A percentile compares a stretch with the other conserved stretches of the same genome.
phyloP scores from a whole-genome alignment of 2,113 vertebrate genomes.

The Myotis davidii region DNA sequence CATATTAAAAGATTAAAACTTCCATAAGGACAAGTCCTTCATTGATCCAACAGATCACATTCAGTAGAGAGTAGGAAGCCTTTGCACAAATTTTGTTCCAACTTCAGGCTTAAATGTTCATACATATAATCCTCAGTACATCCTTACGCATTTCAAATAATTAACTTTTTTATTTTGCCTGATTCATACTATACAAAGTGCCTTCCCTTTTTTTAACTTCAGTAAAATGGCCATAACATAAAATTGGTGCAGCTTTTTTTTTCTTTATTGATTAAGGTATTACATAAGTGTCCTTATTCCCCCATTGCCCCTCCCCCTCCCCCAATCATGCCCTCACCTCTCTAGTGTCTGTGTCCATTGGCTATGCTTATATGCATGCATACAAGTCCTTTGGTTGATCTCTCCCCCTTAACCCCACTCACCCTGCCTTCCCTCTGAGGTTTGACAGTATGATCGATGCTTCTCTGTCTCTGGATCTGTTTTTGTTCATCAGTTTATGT shows the following conservation, averaged over 20 bases:
- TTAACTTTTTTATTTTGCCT: slow-evolving; percentile 14
- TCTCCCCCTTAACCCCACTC: too few species aligned
- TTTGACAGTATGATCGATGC: too few species aligned
- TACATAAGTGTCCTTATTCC: too few species aligned
- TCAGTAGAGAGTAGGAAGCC: neutral
- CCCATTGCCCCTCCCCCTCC: too few species aligned
- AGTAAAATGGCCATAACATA: neutral
- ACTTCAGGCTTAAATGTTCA: slow-evolving; percentile 26
- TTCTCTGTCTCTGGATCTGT: too few species aligned
- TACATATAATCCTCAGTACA: neutral
- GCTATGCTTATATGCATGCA: too few species aligned
- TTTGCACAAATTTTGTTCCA: neutral
- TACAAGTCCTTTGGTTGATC: too few species aligned
- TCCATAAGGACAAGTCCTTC: neutral
- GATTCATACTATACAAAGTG: neutral
- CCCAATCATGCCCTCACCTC: too few species aligned
- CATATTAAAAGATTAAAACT: slow-evolving; percentile 1
- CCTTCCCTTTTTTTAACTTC: slow-evolving; percentile 39
- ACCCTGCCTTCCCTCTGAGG: too few species aligned
- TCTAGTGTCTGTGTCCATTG: too few species aligned
- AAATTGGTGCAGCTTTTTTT: neutral
- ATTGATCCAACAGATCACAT: neutral
- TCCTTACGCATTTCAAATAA: slow-evolving; percentile 43
- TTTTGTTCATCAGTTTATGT: too few species aligned
- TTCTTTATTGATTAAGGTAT: too few species aligned